Conservation (phyloP, 1,140 invertebrate genomes). For the Papilio xuthus region DNA sequence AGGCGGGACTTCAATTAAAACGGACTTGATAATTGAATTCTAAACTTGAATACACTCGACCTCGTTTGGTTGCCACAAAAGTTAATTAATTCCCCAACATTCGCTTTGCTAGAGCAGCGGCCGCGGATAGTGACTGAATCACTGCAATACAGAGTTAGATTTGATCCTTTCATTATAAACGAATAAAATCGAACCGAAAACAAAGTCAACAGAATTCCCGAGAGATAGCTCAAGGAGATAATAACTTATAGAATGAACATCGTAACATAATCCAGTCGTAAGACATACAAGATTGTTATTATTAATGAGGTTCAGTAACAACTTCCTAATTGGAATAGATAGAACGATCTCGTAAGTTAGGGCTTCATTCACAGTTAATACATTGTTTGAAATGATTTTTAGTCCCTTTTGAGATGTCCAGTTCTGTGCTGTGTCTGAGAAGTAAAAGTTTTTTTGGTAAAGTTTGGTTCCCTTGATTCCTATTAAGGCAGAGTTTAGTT, state of each 20-base stretch:
- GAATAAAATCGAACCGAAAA: not conserved
- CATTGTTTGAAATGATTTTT: no score
- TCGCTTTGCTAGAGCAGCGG: constrained; percentile 43
- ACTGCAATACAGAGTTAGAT: not conserved
- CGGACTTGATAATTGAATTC: constrained; percentile 62
- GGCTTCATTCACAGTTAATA: no score
- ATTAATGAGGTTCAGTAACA: not conserved
- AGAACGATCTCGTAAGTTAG: not conserved
- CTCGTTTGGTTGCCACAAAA: constrained; percentile 63
- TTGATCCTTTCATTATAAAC: constrained; percentile 7
- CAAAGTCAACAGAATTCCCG: not conserved
- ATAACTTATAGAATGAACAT: not conserved
- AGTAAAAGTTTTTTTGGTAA: no score
- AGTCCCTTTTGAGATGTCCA: no score
- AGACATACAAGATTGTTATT: not conserved
- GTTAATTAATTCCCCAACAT: constrained; percentile 66
- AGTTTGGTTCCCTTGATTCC: no score
- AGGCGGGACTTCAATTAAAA: constrained; percentile 47
- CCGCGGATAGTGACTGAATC: constrained; percentile 4
- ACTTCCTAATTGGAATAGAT: not conserved
- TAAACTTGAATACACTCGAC: constrained; percentile 62
- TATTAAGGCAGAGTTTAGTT: no score
- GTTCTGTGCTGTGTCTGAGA: no score
- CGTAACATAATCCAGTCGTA: not conserved
- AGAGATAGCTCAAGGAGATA: not conserved